phyloP scores from a whole-genome alignment of 2,113 vertebrate genomes.

The Myiagra hebetior region DNA sequence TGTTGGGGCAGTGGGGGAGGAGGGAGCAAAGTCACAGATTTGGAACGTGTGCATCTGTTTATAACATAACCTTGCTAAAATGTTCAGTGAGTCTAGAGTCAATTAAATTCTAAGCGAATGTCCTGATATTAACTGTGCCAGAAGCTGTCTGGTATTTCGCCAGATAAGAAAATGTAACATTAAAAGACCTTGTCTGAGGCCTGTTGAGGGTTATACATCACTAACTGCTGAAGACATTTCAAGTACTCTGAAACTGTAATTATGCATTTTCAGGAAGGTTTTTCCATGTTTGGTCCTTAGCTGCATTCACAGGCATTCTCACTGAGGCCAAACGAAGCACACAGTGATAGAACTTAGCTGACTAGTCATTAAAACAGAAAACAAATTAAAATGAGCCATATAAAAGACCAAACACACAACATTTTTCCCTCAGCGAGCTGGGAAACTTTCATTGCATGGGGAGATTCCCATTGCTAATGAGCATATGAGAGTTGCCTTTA shows the following conservation, averaged over 20 bases:
- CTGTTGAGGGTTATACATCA: constrained; percentile 42
- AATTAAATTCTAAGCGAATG: constrained; percentile 54
- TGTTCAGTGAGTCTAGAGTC: constrained; percentile 30
- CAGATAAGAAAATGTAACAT: constrained; percentile 51
- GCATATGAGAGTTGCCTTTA: neutral
- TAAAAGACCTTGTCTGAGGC: constrained; percentile 48
- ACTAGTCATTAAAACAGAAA: constrained; percentile 45
- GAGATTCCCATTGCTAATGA: neutral
- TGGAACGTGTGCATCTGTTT: constrained; percentile 53
- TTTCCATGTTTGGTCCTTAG: constrained; percentile 5
- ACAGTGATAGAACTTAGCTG: neutral
- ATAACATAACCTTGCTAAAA: constrained; percentile 56
- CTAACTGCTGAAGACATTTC: constrained; percentile 29
- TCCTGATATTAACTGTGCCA: constrained; percentile 53
- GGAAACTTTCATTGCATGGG: neutral
- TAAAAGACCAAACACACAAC: neutral
- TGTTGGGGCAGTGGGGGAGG: constrained; percentile 12
- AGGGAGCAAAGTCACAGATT: constrained; percentile 12
- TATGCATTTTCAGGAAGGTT: constrained; percentile 3
- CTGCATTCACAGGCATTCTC: neutral
- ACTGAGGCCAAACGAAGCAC: neutral
- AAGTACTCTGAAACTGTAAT: constrained; percentile 26
- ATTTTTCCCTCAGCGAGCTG: neutral
- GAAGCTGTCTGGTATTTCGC: constrained; percentile 53
- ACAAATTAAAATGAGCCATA: neutral